Conservation (phyloP, 2,113 vertebrate genomes). For the Lathamus discolor region DNA sequence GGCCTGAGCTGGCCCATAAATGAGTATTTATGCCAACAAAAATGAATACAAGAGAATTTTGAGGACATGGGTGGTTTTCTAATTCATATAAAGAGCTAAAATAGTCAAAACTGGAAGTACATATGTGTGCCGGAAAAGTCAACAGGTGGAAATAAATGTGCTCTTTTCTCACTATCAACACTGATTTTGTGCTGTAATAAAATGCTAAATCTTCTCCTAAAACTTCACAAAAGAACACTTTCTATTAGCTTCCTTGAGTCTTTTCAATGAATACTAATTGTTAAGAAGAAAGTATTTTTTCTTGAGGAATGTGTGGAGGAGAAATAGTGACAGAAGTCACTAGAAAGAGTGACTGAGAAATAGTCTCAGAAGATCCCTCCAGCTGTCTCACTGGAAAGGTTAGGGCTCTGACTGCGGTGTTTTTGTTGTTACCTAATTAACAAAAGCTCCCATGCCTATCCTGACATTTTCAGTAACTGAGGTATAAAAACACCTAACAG, state of each 20-base stretch:
- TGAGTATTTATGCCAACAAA: not conserved
- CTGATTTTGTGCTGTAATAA: not conserved
- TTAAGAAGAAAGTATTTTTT: not conserved
- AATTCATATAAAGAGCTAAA: not conserved
- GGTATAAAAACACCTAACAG: not conserved
- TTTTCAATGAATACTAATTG: not conserved
- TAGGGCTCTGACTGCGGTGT: rapidly evolving
- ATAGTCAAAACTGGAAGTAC: not conserved
- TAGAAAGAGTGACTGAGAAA: not conserved
- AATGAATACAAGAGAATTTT: not conserved
- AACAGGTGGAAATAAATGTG: not conserved
- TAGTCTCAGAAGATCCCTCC: not conserved
- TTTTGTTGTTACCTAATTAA: not conserved
- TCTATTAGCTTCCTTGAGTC: not conserved
- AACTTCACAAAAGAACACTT: not conserved
- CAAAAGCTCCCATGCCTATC: not conserved
- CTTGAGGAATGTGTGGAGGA: not conserved
- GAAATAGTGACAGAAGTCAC: not conserved
- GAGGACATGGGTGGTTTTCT: not conserved
- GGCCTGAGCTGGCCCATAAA: not conserved
- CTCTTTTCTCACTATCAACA: not conserved
- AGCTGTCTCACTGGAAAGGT: not conserved
- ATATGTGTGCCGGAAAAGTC: not conserved
- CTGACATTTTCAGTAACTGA: not conserved
- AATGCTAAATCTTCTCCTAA: not conserved